Evolutionary conservation across 35 echinoderm and acorn worm genomes (phyloP).

Genomic region (Diadema setosum): DNA sequence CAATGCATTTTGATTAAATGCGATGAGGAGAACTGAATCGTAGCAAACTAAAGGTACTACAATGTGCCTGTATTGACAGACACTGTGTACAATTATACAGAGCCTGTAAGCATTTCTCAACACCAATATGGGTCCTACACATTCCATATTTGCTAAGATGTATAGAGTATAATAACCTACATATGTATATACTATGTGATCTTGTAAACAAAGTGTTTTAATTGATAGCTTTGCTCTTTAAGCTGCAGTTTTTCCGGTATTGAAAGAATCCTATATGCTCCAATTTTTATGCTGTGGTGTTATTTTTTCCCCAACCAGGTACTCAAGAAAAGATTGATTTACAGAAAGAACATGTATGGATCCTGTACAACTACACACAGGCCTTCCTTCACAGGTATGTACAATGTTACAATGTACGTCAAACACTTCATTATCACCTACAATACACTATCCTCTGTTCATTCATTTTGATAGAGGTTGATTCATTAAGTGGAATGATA

Average conservation of each 20-base stretch:
- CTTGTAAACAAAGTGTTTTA: background rate
- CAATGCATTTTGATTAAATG: too few species aligned
- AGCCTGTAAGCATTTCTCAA: too few species aligned
- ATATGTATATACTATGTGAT: background rate
- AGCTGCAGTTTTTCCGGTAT: background rate
- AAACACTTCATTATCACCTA: background rate
- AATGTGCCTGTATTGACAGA: too few species aligned
- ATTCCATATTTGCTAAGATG: background rate
- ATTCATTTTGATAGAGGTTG: too few species aligned
- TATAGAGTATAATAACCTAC: background rate
- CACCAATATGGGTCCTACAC: too few species aligned
- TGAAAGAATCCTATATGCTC: background rate
- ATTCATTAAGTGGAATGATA: too few species aligned
- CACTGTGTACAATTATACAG: too few species aligned
- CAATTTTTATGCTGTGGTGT: background rate
- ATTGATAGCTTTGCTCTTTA: background rate
- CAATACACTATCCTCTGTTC: background rate
- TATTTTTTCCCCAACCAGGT: background rate
- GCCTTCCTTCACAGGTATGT: conserved; percentile 49
- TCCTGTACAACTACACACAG: conserved; percentile 36
- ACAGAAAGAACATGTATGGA: conserved; percentile 46
- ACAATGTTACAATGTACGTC: background rate
- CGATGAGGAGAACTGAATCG: too few species aligned
- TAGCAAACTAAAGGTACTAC: too few species aligned
- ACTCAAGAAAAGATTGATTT: conserved; percentile 42